Evolutionary conservation across 2,113 vertebrate species (phyloP).

Genomic region (Psephotus haematonotus): DNA sequence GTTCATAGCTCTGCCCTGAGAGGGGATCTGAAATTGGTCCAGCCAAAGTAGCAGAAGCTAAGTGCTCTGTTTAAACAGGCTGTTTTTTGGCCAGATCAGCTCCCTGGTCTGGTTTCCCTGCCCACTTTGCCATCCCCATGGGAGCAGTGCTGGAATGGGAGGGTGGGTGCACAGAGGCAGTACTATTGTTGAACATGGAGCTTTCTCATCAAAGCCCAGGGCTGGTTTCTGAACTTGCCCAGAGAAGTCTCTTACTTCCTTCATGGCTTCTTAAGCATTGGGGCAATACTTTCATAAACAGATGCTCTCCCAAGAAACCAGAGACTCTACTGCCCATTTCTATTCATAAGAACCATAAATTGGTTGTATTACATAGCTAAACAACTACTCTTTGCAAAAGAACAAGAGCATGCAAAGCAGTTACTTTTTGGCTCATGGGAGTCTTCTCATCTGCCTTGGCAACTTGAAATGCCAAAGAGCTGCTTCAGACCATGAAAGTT

Average conservation of each 20-base stretch:
- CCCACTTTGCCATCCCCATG: background rate
- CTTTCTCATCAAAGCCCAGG: background rate
- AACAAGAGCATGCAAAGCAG: background rate
- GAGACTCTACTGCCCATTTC: background rate
- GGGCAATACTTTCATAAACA: background rate
- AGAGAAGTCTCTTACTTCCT: background rate
- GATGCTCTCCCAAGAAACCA: background rate
- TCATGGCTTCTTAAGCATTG: background rate
- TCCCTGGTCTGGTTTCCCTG: background rate
- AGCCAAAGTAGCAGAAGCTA: background rate
- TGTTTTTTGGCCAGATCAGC: background rate
- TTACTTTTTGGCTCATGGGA: background rate
- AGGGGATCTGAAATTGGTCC: background rate
- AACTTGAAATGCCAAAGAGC: background rate
- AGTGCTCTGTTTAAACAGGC: background rate
- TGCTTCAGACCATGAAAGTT: background rate
- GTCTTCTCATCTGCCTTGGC: background rate
- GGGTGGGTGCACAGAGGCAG: fast-evolving
- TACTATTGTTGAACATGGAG: background rate
- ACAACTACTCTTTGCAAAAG: background rate
- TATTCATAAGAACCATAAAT: background rate
- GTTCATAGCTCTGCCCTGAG: background rate
- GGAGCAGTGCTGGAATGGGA: background rate
- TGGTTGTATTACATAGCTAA: background rate
- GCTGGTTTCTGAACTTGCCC: background rate